Base-by-base conservation (phyloP, 1,140 invertebrate species). In the Tetragonula clypearis region DNA sequence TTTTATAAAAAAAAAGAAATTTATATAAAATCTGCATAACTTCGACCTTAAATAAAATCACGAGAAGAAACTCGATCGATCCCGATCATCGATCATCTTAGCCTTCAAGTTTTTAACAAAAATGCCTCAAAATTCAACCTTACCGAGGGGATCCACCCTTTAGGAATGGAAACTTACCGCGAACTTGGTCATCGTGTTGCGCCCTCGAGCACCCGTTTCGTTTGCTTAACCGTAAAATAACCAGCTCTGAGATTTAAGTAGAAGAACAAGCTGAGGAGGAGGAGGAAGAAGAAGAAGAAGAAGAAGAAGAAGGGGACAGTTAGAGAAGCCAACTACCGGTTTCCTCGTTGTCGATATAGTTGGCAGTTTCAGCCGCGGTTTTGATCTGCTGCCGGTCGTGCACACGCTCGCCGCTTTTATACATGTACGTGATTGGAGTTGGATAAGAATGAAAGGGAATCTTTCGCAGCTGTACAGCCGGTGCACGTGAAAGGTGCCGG, bases 371-470 rank as follows among this genome's bases (percentile, higher is more conserved):
- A 84, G 71, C 62, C 60, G 69, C 73, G 69, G 79, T 79, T 88
- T 86, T 84, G 85, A 87, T 91, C 89, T 89, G 85, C 82, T 90
- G 80, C 74, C 78, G 68, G 69, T 41, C 56, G 79, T 49, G 82
- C 84, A 85, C 55, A 82, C 85, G 85, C 65, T 74, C 71, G 82
- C 82, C 65, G 87, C 90, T 90, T 91, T 88, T 91, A 91, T 90
- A 90, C 84, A 89, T 60, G 79, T 84, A 85, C 77, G 79, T 83
- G 85, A 90, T 89, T 86, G 68, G 71, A 87, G 77, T 72, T 30
- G 88, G 83, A 90, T 90, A 89, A 91, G 90, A 91, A 91, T 89
- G 90, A 90, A 91, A 91, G 90, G 90, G 86, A 90, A 75, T 78
- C 84, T 86, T 86, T 90, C 79, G 84, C 78, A 84, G 66, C 62